phyloP scores from a whole-genome alignment of 2,113 vertebrate genomes.

The Acrocephalus arundinaceus region DNA sequence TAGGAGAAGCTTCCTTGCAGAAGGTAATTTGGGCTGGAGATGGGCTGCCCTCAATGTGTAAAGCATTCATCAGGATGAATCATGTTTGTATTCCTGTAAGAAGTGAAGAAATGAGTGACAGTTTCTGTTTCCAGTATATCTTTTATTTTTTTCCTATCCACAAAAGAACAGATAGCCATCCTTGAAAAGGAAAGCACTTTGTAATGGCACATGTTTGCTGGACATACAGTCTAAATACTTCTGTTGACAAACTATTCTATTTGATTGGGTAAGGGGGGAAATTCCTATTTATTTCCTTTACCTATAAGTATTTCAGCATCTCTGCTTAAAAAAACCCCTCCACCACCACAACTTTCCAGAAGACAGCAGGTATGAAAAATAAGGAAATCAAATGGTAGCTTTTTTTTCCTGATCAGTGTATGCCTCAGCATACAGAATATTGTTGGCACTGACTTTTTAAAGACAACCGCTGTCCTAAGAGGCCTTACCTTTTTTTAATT shows the following conservation, averaged over 20 bases:
- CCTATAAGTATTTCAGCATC: background rate
- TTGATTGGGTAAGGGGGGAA: background rate
- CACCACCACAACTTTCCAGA: background rate
- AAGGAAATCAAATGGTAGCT: background rate
- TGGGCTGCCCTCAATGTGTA: background rate
- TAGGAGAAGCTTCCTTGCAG: background rate
- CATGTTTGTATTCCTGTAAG: slow-evolving; percentile 12
- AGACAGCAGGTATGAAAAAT: background rate
- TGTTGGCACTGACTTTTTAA: slow-evolving; percentile 31
- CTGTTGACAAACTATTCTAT: background rate
- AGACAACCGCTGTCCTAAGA: slow-evolving; percentile 17
- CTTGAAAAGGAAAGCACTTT: slow-evolving; percentile 47
- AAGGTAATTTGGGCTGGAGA: background rate
- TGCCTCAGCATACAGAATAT: background rate
- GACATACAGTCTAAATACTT: background rate
- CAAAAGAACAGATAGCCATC: slow-evolving; percentile 7
- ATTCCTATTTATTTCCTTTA: slow-evolving; percentile 24
- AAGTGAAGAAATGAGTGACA: slow-evolving; percentile 27
- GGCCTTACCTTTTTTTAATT: slow-evolving; percentile 55
- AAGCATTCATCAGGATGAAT: background rate
- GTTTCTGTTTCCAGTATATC: background rate
- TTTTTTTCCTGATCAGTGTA: background rate
- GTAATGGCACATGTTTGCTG: background rate
- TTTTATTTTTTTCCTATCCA: background rate
- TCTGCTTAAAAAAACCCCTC: background rate